These are phyloP conservation scores for Zoanthus sansibaricus DNA, from an alignment of 92 coral and sea anemone species.

Conservation along the genomic window DNA sequence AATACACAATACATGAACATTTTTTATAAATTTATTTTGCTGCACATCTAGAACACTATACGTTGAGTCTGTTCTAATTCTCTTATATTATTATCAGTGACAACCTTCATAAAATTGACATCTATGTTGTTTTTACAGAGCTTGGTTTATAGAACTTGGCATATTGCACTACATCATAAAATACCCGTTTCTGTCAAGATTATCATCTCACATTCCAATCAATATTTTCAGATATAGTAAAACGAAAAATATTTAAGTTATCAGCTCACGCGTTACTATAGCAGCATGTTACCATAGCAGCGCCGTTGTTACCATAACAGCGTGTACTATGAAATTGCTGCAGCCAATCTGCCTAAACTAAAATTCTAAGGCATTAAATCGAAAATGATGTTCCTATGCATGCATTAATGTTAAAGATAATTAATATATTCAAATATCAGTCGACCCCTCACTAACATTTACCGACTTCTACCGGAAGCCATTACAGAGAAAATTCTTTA, in stretches of 20 bases:
- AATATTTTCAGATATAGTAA: background rate
- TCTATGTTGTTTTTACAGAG: constrained; percentile 8
- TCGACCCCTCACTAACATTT: background rate
- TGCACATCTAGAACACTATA: background rate
- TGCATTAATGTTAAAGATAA: background rate
- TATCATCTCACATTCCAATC: background rate
- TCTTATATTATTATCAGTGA: background rate
- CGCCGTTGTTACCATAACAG: background rate
- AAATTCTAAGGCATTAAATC: background rate
- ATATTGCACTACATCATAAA: constrained; percentile 31
- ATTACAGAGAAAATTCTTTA: background rate
- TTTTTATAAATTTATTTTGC: background rate
- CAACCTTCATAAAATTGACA: background rate
- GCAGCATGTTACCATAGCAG: constrained; percentile 8
- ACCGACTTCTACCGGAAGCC: background rate
- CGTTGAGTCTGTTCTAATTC: background rate
- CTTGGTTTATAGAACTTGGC: constrained; percentile 8
- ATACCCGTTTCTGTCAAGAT: constrained; percentile 1
- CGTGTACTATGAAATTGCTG: background rate
- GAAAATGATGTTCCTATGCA: background rate
- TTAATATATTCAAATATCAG: background rate
- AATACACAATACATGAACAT: too few species aligned
- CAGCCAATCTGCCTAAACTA: constrained; percentile 31
- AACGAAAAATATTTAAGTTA: background rate
- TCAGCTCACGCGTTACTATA: background rate